These are phyloP conservation scores for Leucoptera coffeella DNA, from an alignment of 2,888 invertebrate species.

Conservation along the genomic window DNA sequence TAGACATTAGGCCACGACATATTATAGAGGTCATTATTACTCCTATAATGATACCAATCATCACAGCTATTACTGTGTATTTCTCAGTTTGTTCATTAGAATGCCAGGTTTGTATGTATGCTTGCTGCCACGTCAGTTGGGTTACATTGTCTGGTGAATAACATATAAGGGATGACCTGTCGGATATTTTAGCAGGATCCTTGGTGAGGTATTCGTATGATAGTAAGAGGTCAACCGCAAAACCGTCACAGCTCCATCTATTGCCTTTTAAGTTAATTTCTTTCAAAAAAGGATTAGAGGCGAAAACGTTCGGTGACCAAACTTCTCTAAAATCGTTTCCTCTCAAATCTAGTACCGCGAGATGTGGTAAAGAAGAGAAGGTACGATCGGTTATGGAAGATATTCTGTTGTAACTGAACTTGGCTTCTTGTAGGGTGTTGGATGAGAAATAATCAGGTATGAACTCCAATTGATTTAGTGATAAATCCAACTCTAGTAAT, in stretches of 20 bases:
- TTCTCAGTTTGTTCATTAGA: slow-evolving; percentile 17
- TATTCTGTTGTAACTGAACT: slow-evolving; percentile 56
- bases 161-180: slow-evolving; percentile 50
- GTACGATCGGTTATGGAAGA: slow-evolving; percentile 53
- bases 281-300: slow-evolving; percentile 52
- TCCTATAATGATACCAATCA: slow-evolving; percentile 47
- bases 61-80: slow-evolving; percentile 51
- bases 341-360: slow-evolving; percentile 60
- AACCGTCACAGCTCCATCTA: slow-evolving; percentile 71
- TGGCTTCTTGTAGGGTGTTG: slow-evolving; percentile 52
- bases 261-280: slow-evolving; percentile 62
- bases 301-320: slow-evolving; percentile 55
- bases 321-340: slow-evolving; percentile 65
- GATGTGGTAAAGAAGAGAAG: slow-evolving; percentile 55
- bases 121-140: slow-evolving; percentile 62
- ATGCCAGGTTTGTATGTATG: slow-evolving; percentile 62
- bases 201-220: slow-evolving; percentile 57
- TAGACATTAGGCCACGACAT: slow-evolving; percentile 40
- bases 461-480: slow-evolving; percentile 58
- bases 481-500: slow-evolving; percentile 55
- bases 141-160: slow-evolving; percentile 59
- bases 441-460: slow-evolving; percentile 57
- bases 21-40: slow-evolving; percentile 51
- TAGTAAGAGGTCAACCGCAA: slow-evolving; percentile 45
- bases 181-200: slow-evolving; percentile 41